Base-by-base conservation (phyloP, 2,113 vertebrate genomes). In the Albula glossodonta region DNA sequence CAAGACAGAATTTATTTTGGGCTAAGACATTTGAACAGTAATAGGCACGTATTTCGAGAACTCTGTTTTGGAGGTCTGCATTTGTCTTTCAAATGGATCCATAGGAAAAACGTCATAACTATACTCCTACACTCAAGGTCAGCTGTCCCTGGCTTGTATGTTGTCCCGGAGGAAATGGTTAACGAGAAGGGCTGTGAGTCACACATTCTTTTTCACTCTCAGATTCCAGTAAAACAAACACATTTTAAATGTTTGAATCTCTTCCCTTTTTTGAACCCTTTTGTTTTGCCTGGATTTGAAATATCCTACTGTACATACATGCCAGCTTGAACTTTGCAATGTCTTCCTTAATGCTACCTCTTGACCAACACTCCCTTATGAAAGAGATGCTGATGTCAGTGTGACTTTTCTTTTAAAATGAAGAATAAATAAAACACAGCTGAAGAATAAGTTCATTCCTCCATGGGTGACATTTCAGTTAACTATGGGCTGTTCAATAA, bases 401-500 rank as follows among this genome's bases (percentile, higher is more conserved):
- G 31, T 41, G 31, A 41, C 31, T 41, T 41, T 41, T 41, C 31
- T 41, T 0, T 41, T 41, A 41, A 41, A 41, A 41, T 41, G 31
- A 41, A 41, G 31, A 41, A 41, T 41, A 41, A 41, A 41, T 1
- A 41, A 41, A 41, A 41, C 31, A 41, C 31, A 41, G 31, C 31
- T 41, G 31, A 41, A 41, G 57, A 9, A 11, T 66, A 19, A 19
- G 7, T 66, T 11, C 83, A 3, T 80, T 31, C 11, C 48, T 85
- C 79, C 52, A 25, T 85, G 85, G 80, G 22, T 74, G 80, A 87
- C 85, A 89, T 86, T 87, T 85, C 56, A 87, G 88, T 84, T 5
- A 66, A 66, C 22, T 22, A 66, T 22, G 60, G 4, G 17, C 60
- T 66, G 60, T 19, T 7, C 60, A 19, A 5, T 66, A 19, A 19